Percentiles rank a stretch among this genome's conserved stretches.
Evolutionary conservation across 2,888 invertebrate species (phyloP).

Genomic region (Electrophaes corylata): DNA sequence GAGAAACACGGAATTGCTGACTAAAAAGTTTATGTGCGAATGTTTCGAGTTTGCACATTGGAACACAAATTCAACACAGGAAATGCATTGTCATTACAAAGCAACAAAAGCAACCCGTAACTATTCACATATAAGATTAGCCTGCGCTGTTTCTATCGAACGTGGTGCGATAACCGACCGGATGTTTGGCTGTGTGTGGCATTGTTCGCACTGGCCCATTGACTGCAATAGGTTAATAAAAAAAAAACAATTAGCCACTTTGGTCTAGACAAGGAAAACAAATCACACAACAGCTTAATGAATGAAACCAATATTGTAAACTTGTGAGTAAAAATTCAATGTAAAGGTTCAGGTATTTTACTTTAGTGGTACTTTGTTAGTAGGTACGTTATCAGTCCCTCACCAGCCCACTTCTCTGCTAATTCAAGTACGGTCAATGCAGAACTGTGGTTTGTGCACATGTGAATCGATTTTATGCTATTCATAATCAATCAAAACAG

Average conservation of each 20-base stretch:
- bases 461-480: neutral
- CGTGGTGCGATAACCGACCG: constrained; percentile 71
- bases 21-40: constrained; percentile 21
- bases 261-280: constrained; percentile 32
- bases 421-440: too few relatives aligned
- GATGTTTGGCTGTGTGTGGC: constrained; percentile 75
- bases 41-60: constrained; percentile 24
- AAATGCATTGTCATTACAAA: constrained; percentile 33
- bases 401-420: too few relatives aligned
- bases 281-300: constrained; percentile 11
- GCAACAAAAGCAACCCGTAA: constrained; percentile 51
- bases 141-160: constrained; percentile 60
- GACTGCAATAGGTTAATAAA: constrained; percentile 39
- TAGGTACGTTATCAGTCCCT: too few relatives aligned
- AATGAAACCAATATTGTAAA: constrained; percentile 6
- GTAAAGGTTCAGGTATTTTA: neutral
- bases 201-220: constrained; percentile 65
- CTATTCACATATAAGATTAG: constrained; percentile 64
- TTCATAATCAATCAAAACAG: neutral
- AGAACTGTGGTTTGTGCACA: neutral
- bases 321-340: neutral
- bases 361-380: neutral
- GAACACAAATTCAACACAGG: constrained; percentile 31
- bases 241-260: constrained; percentile 36
- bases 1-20: constrained; percentile 12